These are phyloP conservation scores for Danio jaintianensis DNA, from an alignment of 2,797 vertebrate genomes.

Conservation along the genomic window DNA sequence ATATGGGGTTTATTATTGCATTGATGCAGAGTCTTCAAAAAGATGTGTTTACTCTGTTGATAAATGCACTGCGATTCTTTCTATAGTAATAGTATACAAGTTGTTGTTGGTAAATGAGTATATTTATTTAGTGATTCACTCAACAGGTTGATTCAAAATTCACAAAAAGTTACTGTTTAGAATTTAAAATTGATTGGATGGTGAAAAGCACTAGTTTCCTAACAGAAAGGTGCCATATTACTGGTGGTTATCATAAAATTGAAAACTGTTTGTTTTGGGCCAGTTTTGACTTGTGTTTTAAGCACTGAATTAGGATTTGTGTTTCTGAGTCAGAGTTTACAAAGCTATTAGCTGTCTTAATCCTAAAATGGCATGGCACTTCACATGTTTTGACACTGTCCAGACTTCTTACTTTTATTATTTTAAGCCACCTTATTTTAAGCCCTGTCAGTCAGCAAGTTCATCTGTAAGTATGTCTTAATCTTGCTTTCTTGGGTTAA, in stretches of 20 bases:
- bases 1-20: no score
- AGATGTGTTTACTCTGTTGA: no score
- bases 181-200: background rate
- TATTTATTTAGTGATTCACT: background rate
- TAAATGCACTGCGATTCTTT: no score
- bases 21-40: no score
- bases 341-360: conserved; percentile 40
- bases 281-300: background rate
- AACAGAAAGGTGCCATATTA: background rate
- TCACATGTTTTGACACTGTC: conserved; percentile 17
- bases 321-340: background rate
- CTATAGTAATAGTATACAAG: no score
- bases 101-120: no score
- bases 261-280: background rate
- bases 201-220: background rate
- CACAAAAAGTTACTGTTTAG: background rate
- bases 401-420: conserved; percentile 37
- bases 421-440: conserved; percentile 48
- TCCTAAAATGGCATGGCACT: conserved; percentile 47
- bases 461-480: conserved; percentile 3
- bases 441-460: conserved; percentile 2
- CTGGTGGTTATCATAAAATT: background rate
- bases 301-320: background rate
- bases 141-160: background rate
- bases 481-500: background rate